Evolutionary conservation across 2,797 vertebrate species (phyloP).

Genomic region (Thalassophryne amazonica): DNA sequence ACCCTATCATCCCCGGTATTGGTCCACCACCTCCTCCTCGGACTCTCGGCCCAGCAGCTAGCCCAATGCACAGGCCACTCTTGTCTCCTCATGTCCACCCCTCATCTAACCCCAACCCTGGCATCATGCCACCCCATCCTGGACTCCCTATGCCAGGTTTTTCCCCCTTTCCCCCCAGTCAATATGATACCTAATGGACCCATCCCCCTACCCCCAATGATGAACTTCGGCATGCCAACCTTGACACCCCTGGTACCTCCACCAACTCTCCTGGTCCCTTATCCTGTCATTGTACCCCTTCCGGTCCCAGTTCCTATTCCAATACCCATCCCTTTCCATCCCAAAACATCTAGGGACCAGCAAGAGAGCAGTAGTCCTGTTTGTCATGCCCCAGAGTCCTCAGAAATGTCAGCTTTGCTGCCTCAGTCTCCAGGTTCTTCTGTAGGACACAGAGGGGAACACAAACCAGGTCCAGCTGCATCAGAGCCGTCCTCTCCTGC

Average conservation of each 20-base stretch:
- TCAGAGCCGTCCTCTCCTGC: slow-evolving; percentile 81
- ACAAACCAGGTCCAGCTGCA: slow-evolving; percentile 82
- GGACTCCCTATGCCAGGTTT: slow-evolving; percentile 87
- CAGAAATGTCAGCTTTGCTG: slow-evolving; percentile 81
- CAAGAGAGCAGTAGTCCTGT: slow-evolving; percentile 84
- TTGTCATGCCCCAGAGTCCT: slow-evolving; percentile 79
- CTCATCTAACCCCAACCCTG: slow-evolving; percentile 85
- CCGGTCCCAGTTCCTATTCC: slow-evolving; percentile 97
- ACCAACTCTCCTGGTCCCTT: slow-evolving; percentile 95
- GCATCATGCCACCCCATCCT: slow-evolving; percentile 88
- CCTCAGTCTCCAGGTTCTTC: slow-evolving; percentile 74
- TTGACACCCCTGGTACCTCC: slow-evolving; percentile 95
- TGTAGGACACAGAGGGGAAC: slow-evolving; percentile 74
- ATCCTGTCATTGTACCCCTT: slow-evolving; percentile 96
- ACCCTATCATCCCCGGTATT: slow-evolving; percentile 93
- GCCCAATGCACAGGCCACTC: slow-evolving; percentile 93
- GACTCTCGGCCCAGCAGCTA: slow-evolving; percentile 84
- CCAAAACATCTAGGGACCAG: slow-evolving; percentile 86
- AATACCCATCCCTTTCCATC: slow-evolving; percentile 90
- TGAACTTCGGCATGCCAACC: slow-evolving; percentile 98
- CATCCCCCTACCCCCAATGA: slow-evolving; percentile 91
- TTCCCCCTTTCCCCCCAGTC: slow-evolving; percentile 86
- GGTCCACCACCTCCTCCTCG: slow-evolving; percentile 86
- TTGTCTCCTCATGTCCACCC: slow-evolving; percentile 91
- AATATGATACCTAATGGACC: slow-evolving; percentile 96